Evolutionary conservation across 2,113 vertebrate genomes (phyloP).

Genomic region (Hirundichthys speculiger): DNA sequence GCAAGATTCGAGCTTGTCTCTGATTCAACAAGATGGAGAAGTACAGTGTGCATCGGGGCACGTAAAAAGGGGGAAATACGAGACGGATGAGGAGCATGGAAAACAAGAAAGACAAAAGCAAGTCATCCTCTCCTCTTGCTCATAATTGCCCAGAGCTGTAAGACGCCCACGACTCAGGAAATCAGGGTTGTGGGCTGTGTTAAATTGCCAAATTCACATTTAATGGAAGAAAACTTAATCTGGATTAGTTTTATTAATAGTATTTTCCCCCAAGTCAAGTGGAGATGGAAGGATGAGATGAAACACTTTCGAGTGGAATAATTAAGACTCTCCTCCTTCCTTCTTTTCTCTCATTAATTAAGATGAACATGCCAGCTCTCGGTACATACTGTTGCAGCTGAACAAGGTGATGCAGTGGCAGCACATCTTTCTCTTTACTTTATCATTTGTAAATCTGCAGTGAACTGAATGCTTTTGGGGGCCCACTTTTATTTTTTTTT

Average conservation of each 20-base stretch:
- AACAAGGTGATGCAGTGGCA: constrained; percentile 20
- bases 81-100: constrained; percentile 3
- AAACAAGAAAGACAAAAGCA: constrained; percentile 17
- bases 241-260: constrained; percentile 75
- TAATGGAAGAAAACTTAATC: constrained; percentile 67
- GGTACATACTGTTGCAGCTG: constrained; percentile 34
- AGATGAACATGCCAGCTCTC: constrained; percentile 35
- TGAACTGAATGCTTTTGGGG: background rate
- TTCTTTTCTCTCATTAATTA: constrained; percentile 63
- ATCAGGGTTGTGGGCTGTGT: constrained; percentile 34
- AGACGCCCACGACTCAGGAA: constrained; percentile 10
- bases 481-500: background rate
- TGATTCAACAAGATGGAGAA: constrained; percentile 4
- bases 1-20: constrained; percentile 13
- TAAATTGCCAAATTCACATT: constrained; percentile 59
- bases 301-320: constrained; percentile 69
- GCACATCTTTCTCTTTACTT: background rate
- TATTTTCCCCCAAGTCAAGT: constrained; percentile 31
- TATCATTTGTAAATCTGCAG: background rate
- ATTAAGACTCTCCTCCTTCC: constrained; percentile 54
- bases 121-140: constrained; percentile 13
- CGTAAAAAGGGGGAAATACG: background rate
- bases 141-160: constrained; percentile 18
- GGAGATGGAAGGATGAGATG: constrained; percentile 32
- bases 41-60: background rate